Base-by-base conservation (phyloP, 2,888 invertebrate genomes). In the Cryptocheilus praepositus region DNA sequence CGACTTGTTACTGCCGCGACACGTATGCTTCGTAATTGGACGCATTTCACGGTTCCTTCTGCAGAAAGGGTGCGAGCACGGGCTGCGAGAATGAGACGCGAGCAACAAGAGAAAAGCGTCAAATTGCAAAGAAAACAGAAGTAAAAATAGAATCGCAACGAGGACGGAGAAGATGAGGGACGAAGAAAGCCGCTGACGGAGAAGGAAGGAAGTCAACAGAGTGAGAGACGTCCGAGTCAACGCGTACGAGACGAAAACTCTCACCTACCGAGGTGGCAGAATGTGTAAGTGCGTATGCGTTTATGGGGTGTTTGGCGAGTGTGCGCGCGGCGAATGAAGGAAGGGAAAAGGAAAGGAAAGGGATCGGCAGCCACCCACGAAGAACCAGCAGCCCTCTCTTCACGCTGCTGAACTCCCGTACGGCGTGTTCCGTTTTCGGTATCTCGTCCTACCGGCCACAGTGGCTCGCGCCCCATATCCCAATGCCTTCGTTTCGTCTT, bases 21-120 rank as follows among this genome's bases (percentile, higher is more conserved):
- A 61, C 75, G 78, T 67, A 61, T 75, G 67, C 66, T 62, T 65
- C 65, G 76, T 79, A 81, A 83, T 83, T 74, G 83, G 80, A 80
- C 80, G 83, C 71, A 70, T 69, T 76, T 74, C 80, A 73, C 77
- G 82, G 77, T 82, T 59, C 75, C 76, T 79, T 75, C 73, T 75
- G 36, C 36, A 36, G 11, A 61, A 19, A 61, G 63, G 57, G 56
- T n/a, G 19, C 45, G 56, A 51, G 49, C 44, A 22, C 56, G 52
- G 46, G 61, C 67, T 46, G 18, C 64, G 62, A 61, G 49, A 58
- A 45, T 36, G 43, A 53, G 73, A 73, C 36, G 70, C 67, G 67
- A 51, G n/a, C 58, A 73, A 60, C 62, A 44, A 52, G 67, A 65
- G 56, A 53, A 61, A 56, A 52, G 52, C 74, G 60, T 76, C 77